Evolutionary conservation across 2,797 vertebrate genomes (phyloP), one percentile per base, ranked within the genome.

Genomic region (Synaphobranchus kaupii): DNA sequence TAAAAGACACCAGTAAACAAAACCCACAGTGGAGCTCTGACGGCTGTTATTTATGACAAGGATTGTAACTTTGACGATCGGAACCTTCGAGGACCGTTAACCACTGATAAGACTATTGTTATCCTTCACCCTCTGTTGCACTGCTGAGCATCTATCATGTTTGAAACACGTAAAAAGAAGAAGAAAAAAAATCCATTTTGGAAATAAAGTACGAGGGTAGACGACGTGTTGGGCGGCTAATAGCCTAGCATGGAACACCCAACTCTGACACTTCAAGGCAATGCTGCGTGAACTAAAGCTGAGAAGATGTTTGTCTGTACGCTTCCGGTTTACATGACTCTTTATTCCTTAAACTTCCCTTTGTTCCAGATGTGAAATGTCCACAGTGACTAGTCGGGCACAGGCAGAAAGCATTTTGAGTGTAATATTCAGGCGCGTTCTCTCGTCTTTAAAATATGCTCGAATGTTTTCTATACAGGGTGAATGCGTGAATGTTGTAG

Each of bases 161-260:
- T 17, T 50, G 22, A 34, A 48, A 52, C 60, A 31, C 10, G 39
- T 66, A 44, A 63, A 66, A 66, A 56, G 13, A 39, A n/a, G 54
- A 25, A 39, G 34, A 71, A 63, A 22, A 25, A 85, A 28, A 44
- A 48, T 48, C 84, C 58, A 34, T 63, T 12, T 39, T 66, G 39
- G 34, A 66, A 84, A 63, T 63, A 84, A 84, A 44, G 17, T 34
- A 84, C 25, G 54, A 84, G 22, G 83, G 22, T 25, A 34, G 50
- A 28, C 28, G 50, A 28, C 28, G 15, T 39, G 71, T 87, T 86
- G 10, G 85, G 85, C 56, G 54, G 20, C 85, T 88, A 87, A 89
- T 89, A 91, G 90, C 84, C 90, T 78, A 88, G 91, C 93, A 94
- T 92, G 89, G 93, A 86, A 92, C 89, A 88, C 92, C 90, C 91